Evolutionary conservation across 2,113 vertebrate species (phyloP).

Genomic region (Calyptommatus sinebrachiatus): DNA sequence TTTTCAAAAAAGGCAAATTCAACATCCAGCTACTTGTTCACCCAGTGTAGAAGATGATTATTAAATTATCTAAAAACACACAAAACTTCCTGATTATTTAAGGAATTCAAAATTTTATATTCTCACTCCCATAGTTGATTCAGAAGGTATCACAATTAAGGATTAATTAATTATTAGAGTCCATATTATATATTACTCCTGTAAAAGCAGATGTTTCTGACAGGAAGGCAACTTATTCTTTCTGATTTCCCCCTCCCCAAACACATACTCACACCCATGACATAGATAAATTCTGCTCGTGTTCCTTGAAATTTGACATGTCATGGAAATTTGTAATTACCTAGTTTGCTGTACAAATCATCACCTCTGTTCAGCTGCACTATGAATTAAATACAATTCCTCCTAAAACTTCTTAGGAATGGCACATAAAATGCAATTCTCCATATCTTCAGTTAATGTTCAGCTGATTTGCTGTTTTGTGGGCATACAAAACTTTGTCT

Average conservation of each 20-base stretch:
- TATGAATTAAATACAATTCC: neutral
- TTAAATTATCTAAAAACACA: neutral
- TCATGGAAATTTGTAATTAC: neutral
- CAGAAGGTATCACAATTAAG: neutral
- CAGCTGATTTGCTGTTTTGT: neutral
- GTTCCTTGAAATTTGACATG: neutral
- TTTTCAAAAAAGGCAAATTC: slow-evolving; percentile 4
- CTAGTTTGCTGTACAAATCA: neutral
- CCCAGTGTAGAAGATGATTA: neutral
- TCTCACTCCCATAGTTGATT: neutral
- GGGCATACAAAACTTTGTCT: neutral
- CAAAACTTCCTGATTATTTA: neutral
- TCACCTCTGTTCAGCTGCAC: neutral
- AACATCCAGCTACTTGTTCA: neutral
- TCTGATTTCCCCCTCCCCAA: neutral
- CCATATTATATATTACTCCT: neutral
- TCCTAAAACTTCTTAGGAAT: neutral
- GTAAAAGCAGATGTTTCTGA: accelerated
- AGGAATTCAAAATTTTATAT: slow-evolving; percentile 19
- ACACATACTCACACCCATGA: too few relatives aligned
- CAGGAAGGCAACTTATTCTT: neutral
- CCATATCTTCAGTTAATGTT: neutral
- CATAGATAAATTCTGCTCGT: neutral
- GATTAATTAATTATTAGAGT: neutral
- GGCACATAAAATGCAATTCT: neutral